Evolutionary conservation across 2,797 vertebrate genomes (phyloP).

Genomic region (Pantherophis alleghaniensis): DNA sequence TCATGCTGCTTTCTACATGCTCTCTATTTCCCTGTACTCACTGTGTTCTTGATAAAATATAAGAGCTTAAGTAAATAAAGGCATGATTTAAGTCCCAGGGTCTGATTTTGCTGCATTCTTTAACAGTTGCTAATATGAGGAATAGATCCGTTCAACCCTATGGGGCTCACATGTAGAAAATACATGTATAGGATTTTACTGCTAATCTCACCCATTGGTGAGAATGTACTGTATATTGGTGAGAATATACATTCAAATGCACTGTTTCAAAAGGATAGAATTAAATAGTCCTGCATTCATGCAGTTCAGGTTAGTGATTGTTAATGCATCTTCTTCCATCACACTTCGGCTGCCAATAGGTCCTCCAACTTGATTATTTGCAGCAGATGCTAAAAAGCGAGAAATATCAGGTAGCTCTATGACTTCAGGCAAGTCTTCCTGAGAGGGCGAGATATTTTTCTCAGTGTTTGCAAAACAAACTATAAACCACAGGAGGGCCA

Average conservation of each 20-base stretch:
- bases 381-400: not conserved
- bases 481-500: not conserved
- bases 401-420: not conserved
- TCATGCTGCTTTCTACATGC: not conserved
- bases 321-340: not conserved
- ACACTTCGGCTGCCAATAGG: too few relatives aligned
- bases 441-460: not conserved
- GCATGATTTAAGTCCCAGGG: not conserved
- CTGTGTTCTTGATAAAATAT: not conserved
- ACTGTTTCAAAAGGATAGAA: not conserved
- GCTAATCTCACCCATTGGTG: not conserved
- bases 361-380: not conserved
- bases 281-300: not conserved
- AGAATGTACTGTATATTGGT: too few relatives aligned
- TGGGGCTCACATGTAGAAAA: not conserved
- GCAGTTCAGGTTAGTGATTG: not conserved
- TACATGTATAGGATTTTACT: not conserved
- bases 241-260: too few relatives aligned
- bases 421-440: not conserved
- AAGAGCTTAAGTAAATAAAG: not conserved
- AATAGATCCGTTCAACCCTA: too few relatives aligned
- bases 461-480: not conserved
- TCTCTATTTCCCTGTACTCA: not conserved
- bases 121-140: not conserved
- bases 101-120: not conserved